Conservation (phyloP, 1,140 invertebrate species). For the Lucilia sericata region DNA sequence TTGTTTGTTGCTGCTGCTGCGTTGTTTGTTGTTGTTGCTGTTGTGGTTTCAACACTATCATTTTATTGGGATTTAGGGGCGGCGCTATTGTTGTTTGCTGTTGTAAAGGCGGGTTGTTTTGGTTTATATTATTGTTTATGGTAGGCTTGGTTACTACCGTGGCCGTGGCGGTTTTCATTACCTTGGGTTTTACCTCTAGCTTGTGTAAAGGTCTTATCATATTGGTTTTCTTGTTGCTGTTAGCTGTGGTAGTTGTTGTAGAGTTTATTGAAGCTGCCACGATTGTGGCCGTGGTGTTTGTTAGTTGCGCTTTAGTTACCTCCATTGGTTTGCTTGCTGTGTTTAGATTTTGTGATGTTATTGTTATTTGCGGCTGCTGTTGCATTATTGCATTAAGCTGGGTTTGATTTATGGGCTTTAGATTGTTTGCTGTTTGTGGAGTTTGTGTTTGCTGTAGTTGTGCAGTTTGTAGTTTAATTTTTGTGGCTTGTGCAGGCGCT, state of each 20-base stretch:
- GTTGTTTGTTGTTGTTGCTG: conserved; percentile 30
- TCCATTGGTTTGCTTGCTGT: neutral
- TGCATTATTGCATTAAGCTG: no score
- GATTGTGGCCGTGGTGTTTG: conserved; percentile 60
- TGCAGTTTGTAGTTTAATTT: conserved; percentile 47
- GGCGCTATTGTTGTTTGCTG: neutral
- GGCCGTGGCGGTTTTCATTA: conserved; percentile 54
- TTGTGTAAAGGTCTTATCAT: conserved; percentile 63
- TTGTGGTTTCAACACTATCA: neutral
- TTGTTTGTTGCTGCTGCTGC: neutral
- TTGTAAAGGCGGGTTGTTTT: neutral
- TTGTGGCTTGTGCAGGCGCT: neutral
- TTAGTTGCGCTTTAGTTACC: conserved; percentile 64
- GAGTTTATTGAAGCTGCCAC: conserved; percentile 36
- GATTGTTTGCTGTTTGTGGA: neutral
- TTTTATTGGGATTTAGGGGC: neutral
- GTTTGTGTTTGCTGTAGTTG: conserved; percentile 53
- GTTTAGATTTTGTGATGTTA: conserved; percentile 16
- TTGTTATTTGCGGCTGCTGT: neutral
- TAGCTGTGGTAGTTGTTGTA: conserved; percentile 41
- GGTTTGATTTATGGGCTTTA: neutral
- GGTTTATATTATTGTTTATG: conserved; percentile 31
- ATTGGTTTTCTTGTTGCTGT: conserved; percentile 53
- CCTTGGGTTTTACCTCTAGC: conserved; percentile 63
- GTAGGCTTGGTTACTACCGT: conserved; percentile 28